Evolutionary conservation across 2,797 vertebrate genomes (phyloP).

Genomic region (Megalops cyprinoides): DNA sequence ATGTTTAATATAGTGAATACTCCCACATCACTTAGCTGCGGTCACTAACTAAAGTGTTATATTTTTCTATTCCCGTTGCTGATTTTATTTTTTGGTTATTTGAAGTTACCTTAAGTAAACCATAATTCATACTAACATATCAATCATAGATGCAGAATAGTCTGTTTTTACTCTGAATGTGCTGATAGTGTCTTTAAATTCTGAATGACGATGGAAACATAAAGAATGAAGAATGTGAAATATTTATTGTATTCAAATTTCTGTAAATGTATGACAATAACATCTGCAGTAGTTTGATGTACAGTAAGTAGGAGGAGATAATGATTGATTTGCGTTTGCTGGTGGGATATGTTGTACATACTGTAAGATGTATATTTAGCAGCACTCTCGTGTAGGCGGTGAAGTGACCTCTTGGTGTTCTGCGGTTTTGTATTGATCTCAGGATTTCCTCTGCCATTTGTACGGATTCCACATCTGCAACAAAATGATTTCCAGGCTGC

Average conservation of each 20-base stretch:
- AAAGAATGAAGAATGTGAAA: too few relatives aligned
- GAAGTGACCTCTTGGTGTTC: neutral
- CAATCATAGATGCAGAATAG: neutral
- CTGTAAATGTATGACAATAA: too few relatives aligned
- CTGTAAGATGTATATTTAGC: conserved; percentile 4
- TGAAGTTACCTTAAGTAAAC: neutral
- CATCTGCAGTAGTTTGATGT: neutral
- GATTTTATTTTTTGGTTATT: conserved; percentile 18
- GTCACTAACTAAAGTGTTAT: neutral
- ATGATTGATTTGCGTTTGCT: neutral
- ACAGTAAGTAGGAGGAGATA: neutral
- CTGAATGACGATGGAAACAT: neutral
- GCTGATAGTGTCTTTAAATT: neutral
- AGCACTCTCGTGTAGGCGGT: conserved; percentile 7
- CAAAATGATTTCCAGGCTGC: neutral
- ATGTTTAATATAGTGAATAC: conserved; percentile 26
- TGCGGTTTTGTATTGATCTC: neutral
- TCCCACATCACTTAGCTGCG: neutral
- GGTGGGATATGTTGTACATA: neutral
- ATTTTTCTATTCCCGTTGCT: neutral
- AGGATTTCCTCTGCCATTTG: conserved; percentile 10
- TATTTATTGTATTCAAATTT: too few relatives aligned
- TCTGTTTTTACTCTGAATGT: neutral
- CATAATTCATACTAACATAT: neutral
- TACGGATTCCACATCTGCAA: neutral